Evolutionary conservation across 1,140 invertebrate species (phyloP), one percentile per base, ranked within the genome.

Genomic region (Ectropis grisescens): DNA sequence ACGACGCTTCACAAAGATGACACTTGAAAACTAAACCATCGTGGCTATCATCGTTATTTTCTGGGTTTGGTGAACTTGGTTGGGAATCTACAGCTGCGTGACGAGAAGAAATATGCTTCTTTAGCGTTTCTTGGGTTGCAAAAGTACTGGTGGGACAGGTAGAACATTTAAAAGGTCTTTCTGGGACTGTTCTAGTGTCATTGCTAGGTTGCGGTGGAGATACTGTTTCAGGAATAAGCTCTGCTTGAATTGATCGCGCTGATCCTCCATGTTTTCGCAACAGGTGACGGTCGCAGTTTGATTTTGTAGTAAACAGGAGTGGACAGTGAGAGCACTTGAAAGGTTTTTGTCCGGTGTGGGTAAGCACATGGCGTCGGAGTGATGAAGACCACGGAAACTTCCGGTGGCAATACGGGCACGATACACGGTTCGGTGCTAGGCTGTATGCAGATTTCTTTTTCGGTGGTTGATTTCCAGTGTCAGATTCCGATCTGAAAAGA

Each of bases 371-470:
- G 2, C 96, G 85, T 2, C 95, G 87, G 7, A 98, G 83, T 0
- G 96, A 98, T 8, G 94, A 97, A 2, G 92, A 93, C 97, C 97
- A 98, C 0, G 96, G 96, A 66, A 98, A 98, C 57, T 94, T 93
- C 13, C 96, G 85, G 29, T 90, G 86, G 69, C 97, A 98, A 56
- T 94, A 96, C 0, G 94, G 94, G 66, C 97, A 98, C 6, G 90
- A 89, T 0, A 95, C 93, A 25, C 95, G 87, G 64, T 98, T 96
- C 1, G 96, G 96, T 0, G 96, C 95, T 57, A 96, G 87, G 14
- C 94, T 96, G 66, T 98, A 98, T 0, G 96, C 96, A n/a, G 94
- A 97, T 47, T 94, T 93, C 74, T 95, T 95, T 82, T 95, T 96
- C 50, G 70, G 86, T 32, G 49, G 86, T 72, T 57, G 81, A 2